phyloP scores from a whole-genome alignment of 2,888 invertebrate species.

The Spodoptera picta region DNA sequence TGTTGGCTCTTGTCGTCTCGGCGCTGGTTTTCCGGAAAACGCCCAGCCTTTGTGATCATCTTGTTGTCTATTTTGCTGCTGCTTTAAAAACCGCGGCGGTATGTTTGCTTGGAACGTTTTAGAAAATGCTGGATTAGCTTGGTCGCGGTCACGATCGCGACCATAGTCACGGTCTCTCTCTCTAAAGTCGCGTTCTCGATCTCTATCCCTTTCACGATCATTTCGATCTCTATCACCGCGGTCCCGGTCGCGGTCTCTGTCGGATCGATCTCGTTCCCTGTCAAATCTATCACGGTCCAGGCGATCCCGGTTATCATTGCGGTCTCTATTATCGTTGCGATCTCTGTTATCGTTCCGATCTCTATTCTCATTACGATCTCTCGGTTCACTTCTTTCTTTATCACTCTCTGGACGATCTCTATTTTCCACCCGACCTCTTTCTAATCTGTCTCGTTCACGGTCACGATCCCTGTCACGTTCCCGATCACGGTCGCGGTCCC shows the following conservation, averaged over 20 bases:
- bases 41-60: slow-evolving; percentile 85
- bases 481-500: slow-evolving; percentile 78
- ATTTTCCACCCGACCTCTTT: slow-evolving; percentile 65
- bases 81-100: slow-evolving; percentile 95
- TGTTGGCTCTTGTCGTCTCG: slow-evolving; percentile 79
- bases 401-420: slow-evolving; percentile 61
- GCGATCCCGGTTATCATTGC: slow-evolving; percentile 62
- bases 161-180: slow-evolving; percentile 75
- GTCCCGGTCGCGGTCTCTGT: slow-evolving; percentile 70
- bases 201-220: slow-evolving; percentile 72
- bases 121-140: slow-evolving; percentile 90
- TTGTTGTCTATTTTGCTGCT: slow-evolving; percentile 90
- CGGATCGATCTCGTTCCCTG: slow-evolving; percentile 67
- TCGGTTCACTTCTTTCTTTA: slow-evolving; percentile 42
- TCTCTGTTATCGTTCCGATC: slow-evolving; percentile 54
- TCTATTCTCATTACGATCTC: slow-evolving; percentile 7
- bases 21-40: slow-evolving; percentile 77
- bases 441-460: slow-evolving; percentile 70
- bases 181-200: slow-evolving; percentile 73
- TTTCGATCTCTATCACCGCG: slow-evolving; percentile 58
- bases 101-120: slow-evolving; percentile 94
- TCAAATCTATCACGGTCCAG: slow-evolving; percentile 65
- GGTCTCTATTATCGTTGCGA: slow-evolving; percentile 71
- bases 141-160: slow-evolving; percentile 85
- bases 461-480: slow-evolving; percentile 68